These are phyloP conservation scores for Lycorma delicatula DNA, from an alignment of 1,140 invertebrate genomes.

Conservation along the genomic window DNA sequence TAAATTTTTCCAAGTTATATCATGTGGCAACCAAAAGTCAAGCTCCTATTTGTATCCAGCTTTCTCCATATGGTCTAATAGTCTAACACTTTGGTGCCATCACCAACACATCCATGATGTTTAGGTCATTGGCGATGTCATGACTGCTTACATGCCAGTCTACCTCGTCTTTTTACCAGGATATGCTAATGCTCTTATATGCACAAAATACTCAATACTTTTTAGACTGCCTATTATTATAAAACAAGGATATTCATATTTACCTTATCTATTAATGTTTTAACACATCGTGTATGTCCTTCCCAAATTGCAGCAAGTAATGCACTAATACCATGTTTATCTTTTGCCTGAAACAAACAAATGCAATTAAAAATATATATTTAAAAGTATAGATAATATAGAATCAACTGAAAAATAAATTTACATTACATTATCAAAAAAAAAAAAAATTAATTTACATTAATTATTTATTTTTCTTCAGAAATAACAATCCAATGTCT, in stretches of 20 bases:
- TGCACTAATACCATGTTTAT: constrained; percentile 90
- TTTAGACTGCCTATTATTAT: too few relatives aligned
- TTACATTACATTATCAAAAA: too few relatives aligned
- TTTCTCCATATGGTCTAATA: too few relatives aligned
- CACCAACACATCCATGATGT: not conserved
- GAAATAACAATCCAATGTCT: not conserved
- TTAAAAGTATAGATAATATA: too few relatives aligned
- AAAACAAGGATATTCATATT: constrained; percentile 27
- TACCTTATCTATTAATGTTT: constrained; percentile 76
- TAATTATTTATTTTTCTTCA: not conserved
- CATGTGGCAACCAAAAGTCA: too few relatives aligned
- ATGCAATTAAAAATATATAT: constrained; percentile 7
- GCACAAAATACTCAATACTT: too few relatives aligned
- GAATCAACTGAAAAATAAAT: too few relatives aligned
- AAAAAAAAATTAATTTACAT: not conserved
- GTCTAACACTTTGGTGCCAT: too few relatives aligned
- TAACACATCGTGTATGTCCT: constrained; percentile 85
- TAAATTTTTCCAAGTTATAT: too few relatives aligned
- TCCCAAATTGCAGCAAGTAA: constrained; percentile 92
- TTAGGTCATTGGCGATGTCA: not conserved
- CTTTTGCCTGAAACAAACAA: constrained; percentile 55
- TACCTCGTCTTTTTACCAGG: too few relatives aligned
- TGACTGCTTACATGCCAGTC: not conserved
- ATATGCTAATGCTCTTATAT: too few relatives aligned
- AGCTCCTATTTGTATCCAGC: too few relatives aligned